Evolutionary conservation across 2,797 vertebrate species (phyloP).

Genomic region (Falco cherrug): DNA sequence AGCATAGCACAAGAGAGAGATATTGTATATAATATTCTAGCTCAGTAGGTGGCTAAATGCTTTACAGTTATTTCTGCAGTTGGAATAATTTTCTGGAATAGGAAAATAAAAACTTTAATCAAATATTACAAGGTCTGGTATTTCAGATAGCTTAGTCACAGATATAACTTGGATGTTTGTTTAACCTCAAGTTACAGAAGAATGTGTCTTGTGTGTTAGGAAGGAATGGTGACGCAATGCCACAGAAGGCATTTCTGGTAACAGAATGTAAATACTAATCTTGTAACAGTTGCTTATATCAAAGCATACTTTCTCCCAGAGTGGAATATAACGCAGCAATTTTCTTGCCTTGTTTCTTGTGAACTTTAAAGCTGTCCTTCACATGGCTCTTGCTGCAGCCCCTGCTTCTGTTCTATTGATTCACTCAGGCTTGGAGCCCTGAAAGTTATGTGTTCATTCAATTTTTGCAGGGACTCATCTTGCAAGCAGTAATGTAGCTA

Average conservation of each 20-base stretch:
- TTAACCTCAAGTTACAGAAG: background rate
- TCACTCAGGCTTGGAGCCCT: background rate
- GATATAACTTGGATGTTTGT: background rate
- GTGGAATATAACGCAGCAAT: background rate
- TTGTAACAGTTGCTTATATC: background rate
- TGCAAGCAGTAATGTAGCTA: background rate
- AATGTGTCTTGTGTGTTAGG: background rate
- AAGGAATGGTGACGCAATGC: background rate
- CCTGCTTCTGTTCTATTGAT: background rate
- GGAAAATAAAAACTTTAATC: background rate
- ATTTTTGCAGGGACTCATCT: background rate
- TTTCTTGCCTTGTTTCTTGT: background rate
- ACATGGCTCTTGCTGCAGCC: background rate
- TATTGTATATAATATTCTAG: background rate
- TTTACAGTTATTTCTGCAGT: background rate
- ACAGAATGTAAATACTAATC: background rate
- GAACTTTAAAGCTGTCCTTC: background rate
- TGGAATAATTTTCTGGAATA: background rate
- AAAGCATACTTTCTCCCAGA: background rate
- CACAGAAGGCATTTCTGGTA: background rate
- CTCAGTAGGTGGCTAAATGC: background rate
- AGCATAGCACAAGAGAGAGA: background rate
- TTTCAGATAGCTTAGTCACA: background rate
- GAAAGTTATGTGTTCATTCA: background rate
- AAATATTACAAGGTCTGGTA: background rate